These are phyloP conservation scores for Tapera naevia DNA, from an alignment of 2,797 vertebrate genomes.

Conservation along the genomic window DNA sequence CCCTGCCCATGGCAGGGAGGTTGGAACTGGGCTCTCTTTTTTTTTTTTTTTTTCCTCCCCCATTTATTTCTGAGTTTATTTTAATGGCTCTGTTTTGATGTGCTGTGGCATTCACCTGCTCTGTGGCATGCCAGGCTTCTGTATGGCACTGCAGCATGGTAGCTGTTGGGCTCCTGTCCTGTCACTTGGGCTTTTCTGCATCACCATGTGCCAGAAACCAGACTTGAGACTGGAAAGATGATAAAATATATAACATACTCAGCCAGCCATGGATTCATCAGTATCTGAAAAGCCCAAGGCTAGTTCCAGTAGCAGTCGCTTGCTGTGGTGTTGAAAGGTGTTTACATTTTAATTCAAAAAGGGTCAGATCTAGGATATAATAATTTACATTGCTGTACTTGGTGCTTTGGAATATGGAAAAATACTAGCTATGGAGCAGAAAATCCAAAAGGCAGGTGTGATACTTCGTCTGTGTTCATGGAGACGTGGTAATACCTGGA, in stretches of 20 bases:
- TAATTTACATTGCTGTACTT: not conserved
- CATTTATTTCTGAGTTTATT: not conserved
- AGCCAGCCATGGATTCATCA: not conserved
- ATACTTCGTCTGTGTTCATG: not conserved
- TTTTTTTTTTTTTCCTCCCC: rapidly evolving
- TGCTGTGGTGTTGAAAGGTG: not conserved
- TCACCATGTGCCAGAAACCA: not conserved
- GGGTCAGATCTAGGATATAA: not conserved
- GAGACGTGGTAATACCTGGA: not conserved
- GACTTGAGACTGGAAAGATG: not conserved
- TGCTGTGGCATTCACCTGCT: rapidly evolving
- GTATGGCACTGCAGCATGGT: not conserved
- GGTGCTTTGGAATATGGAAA: not conserved
- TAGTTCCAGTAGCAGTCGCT: not conserved
- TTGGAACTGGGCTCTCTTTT: too few relatives aligned
- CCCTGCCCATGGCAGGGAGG: too few relatives aligned
- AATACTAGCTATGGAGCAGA: not conserved
- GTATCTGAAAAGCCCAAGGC: not conserved
- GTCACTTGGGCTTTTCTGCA: slow-evolving; percentile 25
- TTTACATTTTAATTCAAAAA: not conserved
- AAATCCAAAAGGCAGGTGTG: not conserved
- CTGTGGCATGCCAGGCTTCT: not conserved
- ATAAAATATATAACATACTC: not conserved
- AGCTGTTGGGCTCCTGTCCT: not conserved
- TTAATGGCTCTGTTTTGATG: not conserved